Evolutionary conservation across 2,888 invertebrate species (phyloP).

Genomic region (Drosophila limbata): DNA sequence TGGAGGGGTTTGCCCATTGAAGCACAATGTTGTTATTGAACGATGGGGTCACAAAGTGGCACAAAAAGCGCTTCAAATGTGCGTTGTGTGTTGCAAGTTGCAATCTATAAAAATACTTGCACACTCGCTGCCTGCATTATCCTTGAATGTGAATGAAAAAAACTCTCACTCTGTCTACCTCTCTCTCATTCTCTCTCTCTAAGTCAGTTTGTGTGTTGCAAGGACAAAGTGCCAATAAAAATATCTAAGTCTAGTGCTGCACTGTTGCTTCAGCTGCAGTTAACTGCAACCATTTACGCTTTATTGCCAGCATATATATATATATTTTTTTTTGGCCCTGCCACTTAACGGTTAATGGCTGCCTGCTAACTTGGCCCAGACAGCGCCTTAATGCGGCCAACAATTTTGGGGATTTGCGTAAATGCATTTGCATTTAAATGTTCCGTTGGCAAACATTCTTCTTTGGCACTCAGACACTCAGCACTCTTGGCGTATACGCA

Average conservation of each 20-base stretch:
- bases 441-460: constrained; percentile 30
- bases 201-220: constrained; percentile 13
- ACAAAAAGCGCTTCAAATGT: constrained; percentile 44
- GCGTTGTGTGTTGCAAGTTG: constrained; percentile 6
- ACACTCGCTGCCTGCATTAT: constrained; percentile 44
- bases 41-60: constrained; percentile 57
- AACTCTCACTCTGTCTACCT: background rate
- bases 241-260: constrained; percentile 1
- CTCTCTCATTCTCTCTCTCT: constrained; percentile 10
- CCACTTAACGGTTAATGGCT: constrained; percentile 41
- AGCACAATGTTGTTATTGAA: constrained; percentile 55
- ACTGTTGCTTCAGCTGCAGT: constrained; percentile 27
- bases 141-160: constrained; percentile 54
- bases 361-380: constrained; percentile 8
- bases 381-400: background rate
- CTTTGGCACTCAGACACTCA: background rate
- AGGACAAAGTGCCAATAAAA: constrained; percentile 24
- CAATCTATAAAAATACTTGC: constrained; percentile 46
- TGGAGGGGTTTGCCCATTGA: constrained; percentile 7
- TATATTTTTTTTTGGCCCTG: constrained; percentile 21
- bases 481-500: constrained; percentile 30
- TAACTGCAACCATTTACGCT: constrained; percentile 51
- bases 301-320: constrained; percentile 37
- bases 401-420: constrained; percentile 11
- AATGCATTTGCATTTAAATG: constrained; percentile 63